Percentiles rank a stretch among this genome's conserved stretches.
phyloP scores from a whole-genome alignment of 2,113 vertebrate species.

The Mormyrus lacerda region DNA sequence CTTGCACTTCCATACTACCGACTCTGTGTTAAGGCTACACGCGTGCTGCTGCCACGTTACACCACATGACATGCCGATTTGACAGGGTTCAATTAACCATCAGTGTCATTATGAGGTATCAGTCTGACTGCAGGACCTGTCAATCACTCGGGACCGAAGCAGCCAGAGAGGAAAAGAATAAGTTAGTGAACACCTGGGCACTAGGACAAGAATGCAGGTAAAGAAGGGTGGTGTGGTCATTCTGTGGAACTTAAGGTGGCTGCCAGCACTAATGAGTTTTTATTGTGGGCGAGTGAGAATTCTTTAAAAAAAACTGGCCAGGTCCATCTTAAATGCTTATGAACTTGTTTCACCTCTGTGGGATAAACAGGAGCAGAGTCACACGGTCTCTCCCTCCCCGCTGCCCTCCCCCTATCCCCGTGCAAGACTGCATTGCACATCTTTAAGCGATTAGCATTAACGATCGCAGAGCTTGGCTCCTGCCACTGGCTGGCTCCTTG shows the following conservation, averaged over 20 bases:
- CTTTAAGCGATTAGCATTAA: slow-evolving; percentile 25
- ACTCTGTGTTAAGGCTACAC: not conserved
- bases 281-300: not conserved
- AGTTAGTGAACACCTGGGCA: not conserved
- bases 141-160: not conserved
- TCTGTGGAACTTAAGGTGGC: not conserved
- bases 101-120: not conserved
- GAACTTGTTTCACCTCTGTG: not conserved
- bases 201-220: not conserved
- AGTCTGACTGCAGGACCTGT: not conserved
- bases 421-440: not conserved
- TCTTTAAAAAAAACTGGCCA: not conserved
- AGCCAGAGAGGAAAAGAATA: not conserved
- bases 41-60: not conserved
- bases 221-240: not conserved
- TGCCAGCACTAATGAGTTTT: not conserved
- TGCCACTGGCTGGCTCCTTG: not conserved
- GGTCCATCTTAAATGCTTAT: not conserved
- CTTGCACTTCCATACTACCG: not conserved
- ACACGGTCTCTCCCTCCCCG: not conserved
- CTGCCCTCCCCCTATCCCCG: not conserved
- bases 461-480: slow-evolving; percentile 11
- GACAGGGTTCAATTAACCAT: not conserved
- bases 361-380: slow-evolving; percentile 13
- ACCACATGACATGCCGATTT: not conserved